Evolutionary conservation across 1,140 invertebrate genomes (phyloP), one percentile per base, ranked within the genome.

Genomic region (Heliconius eleuchia): DNA sequence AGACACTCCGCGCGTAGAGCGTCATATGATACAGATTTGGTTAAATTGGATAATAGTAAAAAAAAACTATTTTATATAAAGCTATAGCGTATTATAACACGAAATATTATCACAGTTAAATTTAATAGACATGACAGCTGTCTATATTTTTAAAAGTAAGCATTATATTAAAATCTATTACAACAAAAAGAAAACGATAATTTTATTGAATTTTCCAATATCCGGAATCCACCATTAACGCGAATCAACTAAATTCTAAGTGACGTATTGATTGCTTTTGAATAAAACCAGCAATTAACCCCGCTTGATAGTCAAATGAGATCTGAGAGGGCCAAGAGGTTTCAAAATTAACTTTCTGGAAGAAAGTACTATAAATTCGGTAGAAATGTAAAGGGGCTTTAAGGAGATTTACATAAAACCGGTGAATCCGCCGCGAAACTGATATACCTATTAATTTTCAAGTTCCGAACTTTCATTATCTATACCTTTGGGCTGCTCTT

Each of bases 401-500:
- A 46, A 79, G 60, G 77, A 80, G 76, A 85, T 85, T 85, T 82
- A 83, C 82, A 83, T 83, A 81, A 83, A 79, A 81, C 73, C 77
- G 77, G 57, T 46, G 79, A 79, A 75, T 78, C 76, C 76, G 60
- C 76, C 71, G 42, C 80, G 76, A 80, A 82, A 79, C 78, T 76
- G 72, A 81, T 85, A 77, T 80, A 79, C 74, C 82, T 75, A 82
- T 75, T 66, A 37, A 83, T 80, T 83, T 79, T 57, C 74, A 79
- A 80, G 30, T 83, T 83, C 19, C 52, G n/a, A 80, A 80, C 74
- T 80, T 80, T 80, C 75, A 80, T 80, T 80, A 80, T 73, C 79
- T 57, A 77, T 77, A 80, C 75, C 71, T 73, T 73, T 46, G 57
- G 71, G 57, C 37, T 72, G 34, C 71, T 72, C 71, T 66, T 27